Percentiles rank a stretch among this genome's conserved stretches.
These are phyloP conservation scores for Limnephilus marmoratus DNA, from an alignment of 2,888 invertebrate genomes.

Conservation along the genomic window DNA sequence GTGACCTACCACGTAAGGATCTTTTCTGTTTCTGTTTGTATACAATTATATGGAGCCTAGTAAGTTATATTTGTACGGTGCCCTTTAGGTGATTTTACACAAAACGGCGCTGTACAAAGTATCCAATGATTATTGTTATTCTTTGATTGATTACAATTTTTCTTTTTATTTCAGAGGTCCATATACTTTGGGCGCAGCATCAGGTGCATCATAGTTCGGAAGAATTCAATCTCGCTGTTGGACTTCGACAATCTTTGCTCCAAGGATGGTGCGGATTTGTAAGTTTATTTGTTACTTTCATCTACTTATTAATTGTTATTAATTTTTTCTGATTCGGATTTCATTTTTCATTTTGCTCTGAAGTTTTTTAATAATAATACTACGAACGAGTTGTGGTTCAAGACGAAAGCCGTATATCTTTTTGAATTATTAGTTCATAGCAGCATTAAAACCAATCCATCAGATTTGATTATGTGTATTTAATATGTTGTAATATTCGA, in stretches of 20 bases:
- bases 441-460: neutral
- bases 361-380: neutral
- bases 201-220: slow-evolving; percentile 95
- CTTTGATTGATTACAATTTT: neutral
- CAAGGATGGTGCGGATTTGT: slow-evolving; percentile 90
- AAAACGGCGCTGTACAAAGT: too few relatives aligned
- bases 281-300: slow-evolving; percentile 72
- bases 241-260: slow-evolving; percentile 87
- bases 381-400: neutral
- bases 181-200: slow-evolving; percentile 92
- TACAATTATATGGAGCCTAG: too few relatives aligned
- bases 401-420: neutral
- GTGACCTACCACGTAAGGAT: too few relatives aligned
- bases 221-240: slow-evolving; percentile 91
- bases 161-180: slow-evolving; percentile 82
- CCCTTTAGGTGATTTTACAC: too few relatives aligned
- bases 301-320: neutral
- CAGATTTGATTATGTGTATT: neutral
- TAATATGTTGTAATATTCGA: neutral
- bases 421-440: neutral
- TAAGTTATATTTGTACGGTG: too few relatives aligned
- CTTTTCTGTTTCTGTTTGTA: too few relatives aligned
- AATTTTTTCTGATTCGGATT: neutral
- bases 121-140: neutral
- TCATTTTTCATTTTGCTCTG: neutral